Evolutionary conservation across 2,113 vertebrate genomes (phyloP), one percentile per base, ranked within the genome.

Genomic region (Urocynchramus pylzowi): DNA sequence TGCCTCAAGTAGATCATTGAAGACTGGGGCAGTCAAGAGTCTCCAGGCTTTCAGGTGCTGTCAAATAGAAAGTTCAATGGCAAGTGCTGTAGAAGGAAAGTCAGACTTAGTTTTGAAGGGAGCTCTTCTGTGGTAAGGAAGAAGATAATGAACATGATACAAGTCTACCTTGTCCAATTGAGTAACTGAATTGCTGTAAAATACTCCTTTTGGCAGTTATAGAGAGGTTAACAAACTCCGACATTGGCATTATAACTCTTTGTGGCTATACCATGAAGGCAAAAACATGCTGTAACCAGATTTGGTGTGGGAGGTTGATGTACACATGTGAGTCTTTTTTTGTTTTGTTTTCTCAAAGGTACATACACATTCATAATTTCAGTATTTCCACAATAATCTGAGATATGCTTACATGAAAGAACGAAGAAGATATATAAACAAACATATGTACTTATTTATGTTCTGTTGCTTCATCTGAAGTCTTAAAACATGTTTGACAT

Each of bases 311-410:
- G 35, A 73, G 8, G 21, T 14, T 56, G 19, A 60, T 53, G 13
- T 56, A 65, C 28, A 28, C 0, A 1, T 27, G 9, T 39, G 33
- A 1, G 0, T n/a, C 7, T 35, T 56, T 76, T 64, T 52, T 77
- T 61, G 11, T 54, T 50, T 35, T 56, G 4, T 69, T 57, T 69
- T 69, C 42, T 80, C 54, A 57, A 27, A 86, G 13, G 9, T 69
- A 37, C 10, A 23, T 20, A 22, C 45, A 42, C 11, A 17, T 23
- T 8, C 22, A 37, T 74, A 33, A 67, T 64, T 83, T 79, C 65
- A 85, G 23, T 57, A 41, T 76, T 88, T 73, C 47, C 23, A 61
- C 45, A 42, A 31, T 27, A 50, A 30, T 82, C 37, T 53, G 15
- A 28, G 37, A 7, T 50, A 49, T 42, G 56, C 22, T 76, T 65